A percentile compares a stretch with the other conserved stretches of the same genome.
Conservation (phyloP, 2,797 vertebrate species). For the Brachyrhaphis roseni region DNA sequence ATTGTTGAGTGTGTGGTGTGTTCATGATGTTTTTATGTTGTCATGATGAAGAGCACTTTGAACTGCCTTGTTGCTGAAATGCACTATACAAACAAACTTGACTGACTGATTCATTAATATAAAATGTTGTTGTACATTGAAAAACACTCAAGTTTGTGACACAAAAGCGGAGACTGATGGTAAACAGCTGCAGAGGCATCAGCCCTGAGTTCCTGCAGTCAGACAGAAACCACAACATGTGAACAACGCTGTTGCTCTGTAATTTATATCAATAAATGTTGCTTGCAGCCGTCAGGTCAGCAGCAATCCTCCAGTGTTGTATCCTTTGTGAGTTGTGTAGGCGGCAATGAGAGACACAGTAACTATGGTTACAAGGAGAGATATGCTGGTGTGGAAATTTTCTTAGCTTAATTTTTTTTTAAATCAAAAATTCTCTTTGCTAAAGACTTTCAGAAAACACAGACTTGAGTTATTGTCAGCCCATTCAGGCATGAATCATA, state of each 20-base stretch:
- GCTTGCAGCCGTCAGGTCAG: background rate
- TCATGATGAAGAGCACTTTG: too few relatives aligned
- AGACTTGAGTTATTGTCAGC: background rate
- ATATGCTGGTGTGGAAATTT: background rate
- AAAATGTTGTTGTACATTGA: too few relatives aligned
- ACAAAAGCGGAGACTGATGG: too few relatives aligned
- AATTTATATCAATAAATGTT: constrained; percentile 7
- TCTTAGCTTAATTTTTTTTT: background rate
- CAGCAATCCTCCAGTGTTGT: constrained; percentile 2
- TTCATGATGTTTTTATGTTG: too few relatives aligned
- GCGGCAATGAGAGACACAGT: background rate
- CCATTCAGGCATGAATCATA: background rate
- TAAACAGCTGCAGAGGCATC: too few relatives aligned
- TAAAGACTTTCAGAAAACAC: background rate
- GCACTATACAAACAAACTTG: too few relatives aligned
- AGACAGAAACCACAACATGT: background rate
- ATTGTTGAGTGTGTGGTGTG: too few relatives aligned
- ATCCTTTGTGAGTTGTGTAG: background rate
- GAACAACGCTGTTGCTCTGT: background rate
- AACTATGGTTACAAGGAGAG: constrained; percentile 3
- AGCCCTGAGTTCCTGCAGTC: background rate
- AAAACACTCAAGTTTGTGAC: too few relatives aligned
- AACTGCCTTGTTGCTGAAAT: too few relatives aligned
- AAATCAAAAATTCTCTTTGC: background rate
- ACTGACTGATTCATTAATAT: too few relatives aligned